Evolutionary conservation across 2,797 vertebrate species (phyloP).

Genomic region (Coreius guichenoti): DNA sequence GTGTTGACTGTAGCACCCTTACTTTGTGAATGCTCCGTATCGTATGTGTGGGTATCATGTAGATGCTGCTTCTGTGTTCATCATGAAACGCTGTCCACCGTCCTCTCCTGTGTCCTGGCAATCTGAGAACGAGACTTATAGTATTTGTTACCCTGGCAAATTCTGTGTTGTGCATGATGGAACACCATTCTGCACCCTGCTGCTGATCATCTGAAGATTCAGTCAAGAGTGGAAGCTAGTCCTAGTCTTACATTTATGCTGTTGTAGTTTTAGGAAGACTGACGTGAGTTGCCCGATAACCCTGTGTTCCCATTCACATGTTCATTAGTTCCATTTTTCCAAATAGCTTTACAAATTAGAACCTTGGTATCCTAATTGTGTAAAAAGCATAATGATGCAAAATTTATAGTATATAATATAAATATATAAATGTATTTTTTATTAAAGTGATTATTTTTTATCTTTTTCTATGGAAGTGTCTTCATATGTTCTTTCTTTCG

Average conservation of each 20-base stretch:
- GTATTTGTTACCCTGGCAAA: neutral
- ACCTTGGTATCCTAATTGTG: constrained; percentile 66
- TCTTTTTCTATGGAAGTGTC: constrained; percentile 56
- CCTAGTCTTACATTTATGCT: constrained; percentile 58
- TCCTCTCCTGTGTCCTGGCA: neutral
- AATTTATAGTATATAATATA: constrained; percentile 56
- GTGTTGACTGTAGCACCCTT: neutral
- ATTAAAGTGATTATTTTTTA: constrained; percentile 81
- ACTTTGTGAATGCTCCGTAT: constrained; percentile 22
- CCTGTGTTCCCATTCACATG: constrained; percentile 47
- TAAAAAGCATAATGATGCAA: constrained; percentile 70
- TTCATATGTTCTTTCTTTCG: constrained; percentile 48
- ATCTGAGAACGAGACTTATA: neutral
- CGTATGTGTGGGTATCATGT: neutral
- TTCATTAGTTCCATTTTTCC: constrained; percentile 4
- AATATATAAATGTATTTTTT: constrained; percentile 81
- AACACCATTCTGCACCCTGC: neutral
- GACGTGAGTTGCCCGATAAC: constrained; percentile 63
- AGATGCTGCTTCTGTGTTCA: constrained; percentile 29
- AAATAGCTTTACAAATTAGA: constrained; percentile 67
- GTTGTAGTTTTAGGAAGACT: constrained; percentile 73
- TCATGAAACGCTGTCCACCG: neutral
- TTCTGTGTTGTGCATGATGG: constrained; percentile 5
- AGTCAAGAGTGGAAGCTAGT: constrained; percentile 40
- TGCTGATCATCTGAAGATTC: constrained; percentile 26